Evolutionary conservation across 2,113 vertebrate species (phyloP), one percentile per base, ranked within the genome.

Genomic region (Anolis carolinensis): DNA sequence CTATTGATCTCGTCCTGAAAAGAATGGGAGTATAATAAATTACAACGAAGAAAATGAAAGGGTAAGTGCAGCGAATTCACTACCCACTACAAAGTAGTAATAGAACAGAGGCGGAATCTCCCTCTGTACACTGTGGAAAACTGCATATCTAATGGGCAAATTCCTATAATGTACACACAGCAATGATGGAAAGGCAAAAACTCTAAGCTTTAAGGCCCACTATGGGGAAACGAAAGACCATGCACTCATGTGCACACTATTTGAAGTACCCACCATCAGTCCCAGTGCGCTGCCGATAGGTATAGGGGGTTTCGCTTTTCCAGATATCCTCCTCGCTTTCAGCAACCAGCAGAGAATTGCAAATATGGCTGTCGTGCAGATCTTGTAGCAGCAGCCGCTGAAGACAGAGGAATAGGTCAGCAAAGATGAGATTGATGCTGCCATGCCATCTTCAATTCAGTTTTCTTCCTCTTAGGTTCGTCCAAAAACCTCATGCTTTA

Each of bases 251-350:
- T 0, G 27, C 1, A 65, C 39, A 76, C 83, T 77, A 34, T 30
- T 75, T 68, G 34, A 63, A 71, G 59, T 30, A 76, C 77, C 95
- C 89, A 99, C 99, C 99, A 4, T 99, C 98, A 0, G 96, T 94
- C 88, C 97, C 95, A 23, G 95, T 94, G 7, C 91, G 96, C 86
- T 97, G 98, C 87, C 96, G 96, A 88, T 97, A 96, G 71, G 95
- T 95, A 86, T 97, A 99, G 14, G 96, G 96, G 0, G 97, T 97
- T 94, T 99, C 99, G 0, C 96, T 98, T 94, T 99, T 99, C 99
- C 99, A 99, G 93, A 99, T 98, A 89, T 99, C 98, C 87, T 99
- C 99, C 87, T 99, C 99, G 13, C 98, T 99, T 95, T 99, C 99
- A 4, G 98, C 99, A 89, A 99, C 99, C 94, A 99, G 96, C 59